Conservation (phyloP, 2,797 vertebrate genomes). For the Podargus strigoides region DNA sequence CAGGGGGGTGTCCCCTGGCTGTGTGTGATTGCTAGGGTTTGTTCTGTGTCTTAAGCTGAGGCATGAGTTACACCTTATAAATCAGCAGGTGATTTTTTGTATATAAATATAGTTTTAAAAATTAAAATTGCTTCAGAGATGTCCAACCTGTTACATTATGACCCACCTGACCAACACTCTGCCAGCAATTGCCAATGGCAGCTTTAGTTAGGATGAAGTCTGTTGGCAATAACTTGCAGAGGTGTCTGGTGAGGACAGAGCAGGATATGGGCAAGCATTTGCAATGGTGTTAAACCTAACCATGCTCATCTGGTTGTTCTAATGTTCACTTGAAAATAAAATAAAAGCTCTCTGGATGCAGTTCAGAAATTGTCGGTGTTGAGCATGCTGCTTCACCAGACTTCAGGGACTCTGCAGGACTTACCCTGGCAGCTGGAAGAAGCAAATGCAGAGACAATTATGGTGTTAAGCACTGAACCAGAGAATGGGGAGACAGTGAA, state of each 20-base stretch:
- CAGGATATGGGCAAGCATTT: background rate
- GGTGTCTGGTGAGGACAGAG: background rate
- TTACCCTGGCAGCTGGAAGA: slow-evolving; percentile 31
- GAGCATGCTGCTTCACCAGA: slow-evolving; percentile 4
- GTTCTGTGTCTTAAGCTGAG: background rate
- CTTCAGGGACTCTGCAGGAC: background rate
- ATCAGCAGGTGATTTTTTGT: background rate
- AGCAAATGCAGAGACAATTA: slow-evolving; percentile 23
- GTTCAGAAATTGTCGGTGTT: slow-evolving; percentile 22
- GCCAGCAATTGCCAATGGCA: background rate
- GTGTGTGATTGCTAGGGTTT: fast-evolving
- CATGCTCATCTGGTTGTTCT: background rate
- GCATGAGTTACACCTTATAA: background rate
- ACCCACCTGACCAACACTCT: background rate
- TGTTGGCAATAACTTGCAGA: background rate
- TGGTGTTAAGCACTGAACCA: slow-evolving; percentile 35
- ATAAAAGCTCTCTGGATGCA: slow-evolving; percentile 14
- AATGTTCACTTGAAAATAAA: slow-evolving; percentile 4
- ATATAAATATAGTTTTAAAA: too few species aligned
- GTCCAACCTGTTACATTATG: background rate
- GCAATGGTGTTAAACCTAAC: background rate
- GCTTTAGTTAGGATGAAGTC: background rate
- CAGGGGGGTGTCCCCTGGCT: background rate
- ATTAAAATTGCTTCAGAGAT: background rate
- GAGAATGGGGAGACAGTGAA: slow-evolving; percentile 9